These are phyloP conservation scores for Antigone vipio DNA, from an alignment of 2,113 vertebrate genomes.

Conservation along the genomic window DNA sequence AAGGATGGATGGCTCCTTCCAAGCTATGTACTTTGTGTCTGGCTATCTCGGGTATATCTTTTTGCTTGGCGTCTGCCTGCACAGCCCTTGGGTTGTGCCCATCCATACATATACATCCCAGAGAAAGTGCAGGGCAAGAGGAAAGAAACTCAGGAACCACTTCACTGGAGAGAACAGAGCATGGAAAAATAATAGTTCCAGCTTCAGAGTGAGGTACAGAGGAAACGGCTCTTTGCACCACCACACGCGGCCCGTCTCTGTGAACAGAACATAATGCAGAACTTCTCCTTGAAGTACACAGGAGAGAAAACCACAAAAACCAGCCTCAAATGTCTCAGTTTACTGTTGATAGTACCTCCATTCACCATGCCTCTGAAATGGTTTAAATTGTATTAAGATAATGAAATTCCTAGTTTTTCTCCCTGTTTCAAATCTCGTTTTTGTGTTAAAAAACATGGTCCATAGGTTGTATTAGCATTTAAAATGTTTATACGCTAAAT, in stretches of 20 bases:
- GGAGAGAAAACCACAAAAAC: neutral
- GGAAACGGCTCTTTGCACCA: neutral
- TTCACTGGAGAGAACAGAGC: neutral
- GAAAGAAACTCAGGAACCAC: neutral
- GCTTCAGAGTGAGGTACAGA: neutral
- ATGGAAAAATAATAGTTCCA: neutral
- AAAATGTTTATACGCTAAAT: neutral
- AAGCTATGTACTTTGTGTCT: neutral
- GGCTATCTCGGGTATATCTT: neutral
- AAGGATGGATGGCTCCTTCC: neutral
- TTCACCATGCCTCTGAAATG: neutral
- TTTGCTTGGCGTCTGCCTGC: neutral
- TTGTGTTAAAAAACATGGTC: neutral
- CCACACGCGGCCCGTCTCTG: fast-evolving
- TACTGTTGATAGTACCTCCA: neutral
- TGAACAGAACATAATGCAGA: neutral
- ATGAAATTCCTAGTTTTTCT: neutral
- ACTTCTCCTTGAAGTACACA: neutral
- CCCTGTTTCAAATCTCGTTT: neutral
- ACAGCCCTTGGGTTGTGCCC: neutral
- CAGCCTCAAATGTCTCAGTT: neutral
- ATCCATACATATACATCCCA: neutral
- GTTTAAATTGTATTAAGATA: neutral
- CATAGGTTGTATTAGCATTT: neutral
- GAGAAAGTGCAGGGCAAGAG: neutral